Base-by-base conservation (phyloP, 2,113 vertebrate species). In the Solenodon paradoxus region DNA sequence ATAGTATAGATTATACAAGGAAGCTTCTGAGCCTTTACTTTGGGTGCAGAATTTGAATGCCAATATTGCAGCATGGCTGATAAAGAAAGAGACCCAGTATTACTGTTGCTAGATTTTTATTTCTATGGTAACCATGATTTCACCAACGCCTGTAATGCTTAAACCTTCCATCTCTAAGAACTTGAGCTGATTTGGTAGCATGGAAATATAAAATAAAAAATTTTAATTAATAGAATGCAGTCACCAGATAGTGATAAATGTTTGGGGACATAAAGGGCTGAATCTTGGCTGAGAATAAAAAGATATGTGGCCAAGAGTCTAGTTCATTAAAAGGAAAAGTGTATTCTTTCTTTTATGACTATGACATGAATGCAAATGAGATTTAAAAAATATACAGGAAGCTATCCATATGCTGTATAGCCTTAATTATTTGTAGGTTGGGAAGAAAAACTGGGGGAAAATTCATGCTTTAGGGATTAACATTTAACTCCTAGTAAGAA, bases 111-210 rank as follows among this genome's bases (percentile, higher is more conserved):
- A 78, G 79, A 95, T 85, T 90, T 96, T 93, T 63, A 20, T 97
- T 98, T 97, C 97, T 97, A 91, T 97, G 88, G 96, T 22, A 96
- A 97, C 95, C 57, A 0, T 28, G 24, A 94, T 94, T 96, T 91
- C 97, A 13, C 0, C 82, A 38, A 35, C 96, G 32, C 35, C 86
- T 93, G 40, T 81, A 86, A 7, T 68, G 20, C 75, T 89, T 93
- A 94, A 97, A 71, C 80, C 92, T 72, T n/a, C 47, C 55, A 89
- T 89, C 30, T 90, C 59, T 96, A 89, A 93, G 90, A 96, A 94
- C 74, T 78, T 88, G 9, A 90, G 47, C 35, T 97, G 63, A 59
- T 88, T 28, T 92, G 61, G 3, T 55, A 91, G 78, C 35, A 61
- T 20, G 96, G 35, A 92, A 96, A 95, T 86, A 57, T 49, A 86